These are phyloP conservation scores for Acanthiza pusilla DNA, from an alignment of 2,797 vertebrate genomes.

Conservation along the genomic window DNA sequence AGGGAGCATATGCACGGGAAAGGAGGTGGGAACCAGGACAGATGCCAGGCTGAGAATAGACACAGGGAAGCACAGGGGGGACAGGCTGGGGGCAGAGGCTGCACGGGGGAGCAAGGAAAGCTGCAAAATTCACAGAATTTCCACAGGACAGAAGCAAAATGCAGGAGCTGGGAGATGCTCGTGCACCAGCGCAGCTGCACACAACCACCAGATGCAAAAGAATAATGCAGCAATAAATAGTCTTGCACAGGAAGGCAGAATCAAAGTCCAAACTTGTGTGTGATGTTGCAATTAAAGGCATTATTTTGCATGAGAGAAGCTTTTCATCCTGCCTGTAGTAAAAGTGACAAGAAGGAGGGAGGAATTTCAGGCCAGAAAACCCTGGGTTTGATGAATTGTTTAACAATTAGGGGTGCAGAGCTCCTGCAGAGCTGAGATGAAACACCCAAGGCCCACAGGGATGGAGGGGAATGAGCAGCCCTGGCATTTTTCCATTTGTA, in stretches of 20 bases:
- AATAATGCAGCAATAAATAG: background rate
- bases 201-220: background rate
- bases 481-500: background rate
- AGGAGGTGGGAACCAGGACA: background rate
- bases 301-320: background rate
- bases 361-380: background rate
- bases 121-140: background rate
- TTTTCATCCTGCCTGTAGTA: constrained; percentile 1
- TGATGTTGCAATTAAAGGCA: background rate
- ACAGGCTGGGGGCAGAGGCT: background rate
- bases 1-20: background rate
- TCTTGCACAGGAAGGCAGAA: background rate
- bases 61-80: background rate
- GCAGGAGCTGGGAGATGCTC: background rate
- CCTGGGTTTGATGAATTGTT: background rate
- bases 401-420: background rate
- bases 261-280: background rate
- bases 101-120: background rate
- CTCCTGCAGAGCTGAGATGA: background rate
- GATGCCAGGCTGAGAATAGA: background rate
- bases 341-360: background rate
- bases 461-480: background rate
- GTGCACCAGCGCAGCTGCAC: background rate
- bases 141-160: background rate
- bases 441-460: background rate